Conservation (phyloP, 2,797 vertebrate species). For the Ceryle rudis region DNA sequence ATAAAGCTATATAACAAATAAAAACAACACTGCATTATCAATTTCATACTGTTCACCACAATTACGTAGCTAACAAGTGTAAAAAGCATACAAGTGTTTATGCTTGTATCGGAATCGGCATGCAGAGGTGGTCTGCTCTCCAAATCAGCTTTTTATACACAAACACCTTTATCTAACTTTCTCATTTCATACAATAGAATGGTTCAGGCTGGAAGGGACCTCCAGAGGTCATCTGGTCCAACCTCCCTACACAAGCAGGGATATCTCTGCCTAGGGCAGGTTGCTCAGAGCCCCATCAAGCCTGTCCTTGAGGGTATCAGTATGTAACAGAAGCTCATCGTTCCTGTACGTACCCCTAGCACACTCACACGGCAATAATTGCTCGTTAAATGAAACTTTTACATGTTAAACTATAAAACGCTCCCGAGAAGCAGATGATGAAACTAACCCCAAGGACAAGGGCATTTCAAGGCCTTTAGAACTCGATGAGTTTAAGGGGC, state of each 20-base stretch:
- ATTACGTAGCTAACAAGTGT: background rate
- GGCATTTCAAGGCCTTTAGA: background rate
- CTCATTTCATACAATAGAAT: background rate
- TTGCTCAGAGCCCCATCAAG: too few species aligned
- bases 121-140: background rate
- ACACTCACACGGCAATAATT: background rate
- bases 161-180: rapidly evolving
- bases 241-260: too few species aligned
- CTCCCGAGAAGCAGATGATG: background rate
- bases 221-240: too few species aligned
- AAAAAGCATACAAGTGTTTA: background rate
- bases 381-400: background rate
- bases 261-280: too few species aligned
- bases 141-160: background rate
- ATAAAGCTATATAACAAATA: conserved; percentile 98
- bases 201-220: too few species aligned
- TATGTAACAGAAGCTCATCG: background rate
- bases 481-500: background rate
- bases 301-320: too few species aligned
- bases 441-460: background rate
- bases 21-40: conserved; percentile 90
- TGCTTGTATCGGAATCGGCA: background rate
- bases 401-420: background rate
- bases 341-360: background rate
- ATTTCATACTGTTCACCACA: conserved; percentile 15